Percentiles rank a stretch among this genome's conserved stretches.
Evolutionary conservation across 2,888 invertebrate genomes (phyloP).

Genomic region (Proisotoma minuta): DNA sequence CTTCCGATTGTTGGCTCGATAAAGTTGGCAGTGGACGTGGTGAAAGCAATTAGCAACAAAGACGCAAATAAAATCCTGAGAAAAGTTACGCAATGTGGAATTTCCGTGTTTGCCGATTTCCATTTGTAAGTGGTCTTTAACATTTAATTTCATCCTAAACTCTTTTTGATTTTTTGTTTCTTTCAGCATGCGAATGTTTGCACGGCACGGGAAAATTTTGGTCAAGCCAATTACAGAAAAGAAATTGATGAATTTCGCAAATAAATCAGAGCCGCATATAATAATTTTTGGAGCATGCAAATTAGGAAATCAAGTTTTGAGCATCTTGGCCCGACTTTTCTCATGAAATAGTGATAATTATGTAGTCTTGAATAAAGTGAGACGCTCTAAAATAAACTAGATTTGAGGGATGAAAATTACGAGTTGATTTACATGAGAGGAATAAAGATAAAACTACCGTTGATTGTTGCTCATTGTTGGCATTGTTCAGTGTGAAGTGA

Average conservation of each 20-base stretch:
- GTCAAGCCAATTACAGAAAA: constrained; percentile 28
- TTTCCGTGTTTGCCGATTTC: constrained; percentile 35
- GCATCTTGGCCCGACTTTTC: constrained; percentile 11
- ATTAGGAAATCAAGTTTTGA: constrained; percentile 31
- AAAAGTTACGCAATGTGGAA: constrained; percentile 32
- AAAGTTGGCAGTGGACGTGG: constrained; percentile 31
- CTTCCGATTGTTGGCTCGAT: constrained; percentile 33
- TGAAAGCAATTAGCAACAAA: constrained; percentile 24
- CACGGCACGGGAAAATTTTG: constrained; percentile 27
- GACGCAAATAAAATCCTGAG: constrained; percentile 22
- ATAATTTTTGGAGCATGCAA: constrained; percentile 30
- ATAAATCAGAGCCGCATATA: constrained; percentile 33
- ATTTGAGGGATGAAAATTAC: too few relatives aligned
- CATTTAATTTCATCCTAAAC: too few relatives aligned
- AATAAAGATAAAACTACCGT: too few relatives aligned
- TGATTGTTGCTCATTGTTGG: too few relatives aligned
- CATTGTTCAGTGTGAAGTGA: background rate
- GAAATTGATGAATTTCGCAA: constrained; percentile 23
- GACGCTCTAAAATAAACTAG: too few relatives aligned
- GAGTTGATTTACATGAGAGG: too few relatives aligned
- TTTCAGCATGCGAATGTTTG: constrained; percentile 28
- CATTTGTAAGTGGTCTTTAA: constrained; percentile 21
- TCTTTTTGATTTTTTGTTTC: background rate
- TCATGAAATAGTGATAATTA: constrained; percentile 17
- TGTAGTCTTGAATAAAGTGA: background rate